Percentiles rank a stretch among this genome's conserved stretches.
Conservation (phyloP, 2,888 invertebrate genomes). For the Amphipyra berbera region DNA sequence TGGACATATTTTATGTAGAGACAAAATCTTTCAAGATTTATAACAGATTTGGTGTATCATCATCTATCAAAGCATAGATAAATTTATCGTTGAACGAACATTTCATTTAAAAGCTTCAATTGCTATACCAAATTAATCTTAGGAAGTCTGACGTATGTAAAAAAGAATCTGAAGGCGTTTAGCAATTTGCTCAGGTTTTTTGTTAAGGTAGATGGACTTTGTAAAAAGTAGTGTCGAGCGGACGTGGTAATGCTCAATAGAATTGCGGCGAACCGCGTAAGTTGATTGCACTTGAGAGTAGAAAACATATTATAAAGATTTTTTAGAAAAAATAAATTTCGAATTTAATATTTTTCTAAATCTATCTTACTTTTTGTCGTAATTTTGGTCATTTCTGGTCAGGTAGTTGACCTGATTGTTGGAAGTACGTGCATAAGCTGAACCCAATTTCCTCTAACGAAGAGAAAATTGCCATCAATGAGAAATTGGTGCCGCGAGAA, state of each 20-base stretch:
- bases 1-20: slow-evolving; percentile 1
- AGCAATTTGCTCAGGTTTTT: slow-evolving; percentile 44
- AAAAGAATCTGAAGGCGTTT: slow-evolving; percentile 44
- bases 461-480: slow-evolving; percentile 26
- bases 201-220: slow-evolving; percentile 45
- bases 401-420: slow-evolving; percentile 21
- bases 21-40: slow-evolving; percentile 31
- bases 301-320: slow-evolving; percentile 2
- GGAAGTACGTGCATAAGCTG: slow-evolving; percentile 11
- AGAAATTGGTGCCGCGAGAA: slow-evolving; percentile 3
- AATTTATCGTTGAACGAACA: slow-evolving; percentile 16
- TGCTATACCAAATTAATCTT: slow-evolving; percentile 20
- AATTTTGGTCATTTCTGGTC: slow-evolving; percentile 15
- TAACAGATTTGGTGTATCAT: slow-evolving; percentile 27
- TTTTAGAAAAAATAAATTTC: slow-evolving; percentile 15
- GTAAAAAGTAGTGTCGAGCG: slow-evolving; percentile 38
- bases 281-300: slow-evolving; percentile 44
- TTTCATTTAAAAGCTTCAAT: slow-evolving; percentile 32
- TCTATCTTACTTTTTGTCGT: slow-evolving; percentile 8
- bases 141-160: slow-evolving; percentile 16
- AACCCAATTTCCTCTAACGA: slow-evolving; percentile 11
- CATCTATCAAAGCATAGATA: slow-evolving; percentile 19
- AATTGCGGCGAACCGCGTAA: slow-evolving; percentile 42
- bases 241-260: slow-evolving; percentile 29
- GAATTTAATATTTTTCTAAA: slow-evolving; percentile 6